phyloP scores from a whole-genome alignment of 2,797 vertebrate genomes.

The Alcedo quadribrachys region DNA sequence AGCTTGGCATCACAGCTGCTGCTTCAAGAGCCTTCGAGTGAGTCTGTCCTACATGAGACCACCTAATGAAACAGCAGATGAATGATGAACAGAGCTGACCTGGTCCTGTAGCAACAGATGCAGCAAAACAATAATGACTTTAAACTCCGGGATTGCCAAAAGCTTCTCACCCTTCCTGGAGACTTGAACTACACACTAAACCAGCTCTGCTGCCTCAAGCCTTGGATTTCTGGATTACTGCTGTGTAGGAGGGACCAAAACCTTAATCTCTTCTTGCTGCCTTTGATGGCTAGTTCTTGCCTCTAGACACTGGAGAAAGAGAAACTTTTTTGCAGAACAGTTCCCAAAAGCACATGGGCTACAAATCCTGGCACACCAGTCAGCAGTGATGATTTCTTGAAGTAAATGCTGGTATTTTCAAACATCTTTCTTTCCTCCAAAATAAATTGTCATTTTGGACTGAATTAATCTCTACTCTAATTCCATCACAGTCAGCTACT shows the following conservation, averaged over 20 bases:
- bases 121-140: conserved; percentile 14
- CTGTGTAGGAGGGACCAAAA: neutral
- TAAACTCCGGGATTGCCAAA: neutral
- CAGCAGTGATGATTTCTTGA: neutral
- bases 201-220: neutral
- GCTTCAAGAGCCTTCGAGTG: neutral
- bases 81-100: conserved; percentile 47
- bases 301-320: neutral
- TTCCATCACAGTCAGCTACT: conserved; percentile 15
- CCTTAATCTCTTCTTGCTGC: neutral
- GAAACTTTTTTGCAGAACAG: neutral
- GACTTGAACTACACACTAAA: neutral
- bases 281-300: neutral
- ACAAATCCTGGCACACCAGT: neutral
- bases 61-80: conserved; percentile 42
- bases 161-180: neutral
- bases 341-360: neutral
- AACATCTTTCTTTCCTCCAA: neutral
- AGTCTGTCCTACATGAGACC: neutral
- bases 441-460: neutral
- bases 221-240: conserved; percentile 11
- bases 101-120: neutral
- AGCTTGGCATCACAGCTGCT: neutral
- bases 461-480: conserved; percentile 6
- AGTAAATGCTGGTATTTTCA: neutral